A percentile compares a stretch with the other conserved stretches of the same genome.
Evolutionary conservation across 2,797 vertebrate species (phyloP).

Genomic region (Galaxias olidus): DNA sequence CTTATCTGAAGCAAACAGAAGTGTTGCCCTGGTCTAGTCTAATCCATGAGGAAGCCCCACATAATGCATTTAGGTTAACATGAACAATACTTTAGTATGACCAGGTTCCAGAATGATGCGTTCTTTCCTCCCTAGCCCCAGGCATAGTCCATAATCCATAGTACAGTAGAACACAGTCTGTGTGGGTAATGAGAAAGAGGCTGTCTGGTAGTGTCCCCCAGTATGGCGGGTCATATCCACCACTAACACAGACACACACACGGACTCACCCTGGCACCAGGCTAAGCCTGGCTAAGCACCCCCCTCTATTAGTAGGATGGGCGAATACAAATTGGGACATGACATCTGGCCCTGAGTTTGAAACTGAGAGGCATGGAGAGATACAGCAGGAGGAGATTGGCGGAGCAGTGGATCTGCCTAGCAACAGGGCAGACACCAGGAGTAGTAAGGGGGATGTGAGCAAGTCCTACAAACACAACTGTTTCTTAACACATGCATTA

Average conservation of each 20-base stretch:
- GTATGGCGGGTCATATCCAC: neutral
- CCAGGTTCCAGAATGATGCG: constrained; percentile 37
- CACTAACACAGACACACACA: constrained; percentile 6
- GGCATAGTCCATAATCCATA: constrained; percentile 62
- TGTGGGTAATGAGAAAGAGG: constrained; percentile 40
- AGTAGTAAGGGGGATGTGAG: constrained; percentile 34
- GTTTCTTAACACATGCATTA: constrained; percentile 34
- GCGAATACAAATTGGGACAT: constrained; percentile 6
- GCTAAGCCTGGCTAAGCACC: constrained; percentile 7
- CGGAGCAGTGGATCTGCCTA: constrained; percentile 50
- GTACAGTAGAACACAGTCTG: constrained; percentile 34
- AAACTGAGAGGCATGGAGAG: constrained; percentile 27
- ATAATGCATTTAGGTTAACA: constrained; percentile 55
- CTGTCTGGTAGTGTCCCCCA: neutral
- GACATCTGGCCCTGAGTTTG: constrained; percentile 31
- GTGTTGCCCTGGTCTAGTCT: neutral
- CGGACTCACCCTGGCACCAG: constrained; percentile 8
- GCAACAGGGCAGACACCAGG: constrained; percentile 61
- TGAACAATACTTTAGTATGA: constrained; percentile 55
- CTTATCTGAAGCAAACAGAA: too few relatives aligned
- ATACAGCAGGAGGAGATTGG: constrained; percentile 33
- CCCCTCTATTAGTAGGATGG: neutral
- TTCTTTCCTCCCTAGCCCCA: constrained; percentile 26
- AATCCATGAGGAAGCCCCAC: constrained; percentile 67
- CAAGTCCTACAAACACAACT: constrained; percentile 24